These are phyloP conservation scores for Ceraclea dissimilis DNA, from an alignment of 2,888 invertebrate genomes.

Conservation along the genomic window DNA sequence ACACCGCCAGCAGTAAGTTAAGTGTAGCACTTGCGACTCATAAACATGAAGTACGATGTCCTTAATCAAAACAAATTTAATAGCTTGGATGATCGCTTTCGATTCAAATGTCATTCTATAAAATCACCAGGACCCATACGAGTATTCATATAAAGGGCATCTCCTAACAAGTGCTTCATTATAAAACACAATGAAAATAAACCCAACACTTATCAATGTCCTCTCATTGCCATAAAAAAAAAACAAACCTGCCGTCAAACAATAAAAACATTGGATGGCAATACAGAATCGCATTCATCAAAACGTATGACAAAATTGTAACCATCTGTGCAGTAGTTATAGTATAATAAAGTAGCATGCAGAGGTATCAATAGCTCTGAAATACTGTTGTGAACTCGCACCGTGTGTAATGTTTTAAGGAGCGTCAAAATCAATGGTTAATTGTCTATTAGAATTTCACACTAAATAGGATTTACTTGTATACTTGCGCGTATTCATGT, in stretches of 20 bases:
- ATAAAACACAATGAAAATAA: not conserved
- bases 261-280: constrained; percentile 2
- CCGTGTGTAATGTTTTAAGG: no score
- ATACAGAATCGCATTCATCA: constrained; percentile 1
- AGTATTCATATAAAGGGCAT: not conserved
- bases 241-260: constrained; percentile 5
- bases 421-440: no score
- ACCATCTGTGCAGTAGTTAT: constrained; percentile 20
- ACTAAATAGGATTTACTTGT: no score
- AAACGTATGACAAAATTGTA: constrained; percentile 14
- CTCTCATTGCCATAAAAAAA: constrained; percentile 1
- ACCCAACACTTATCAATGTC: constrained; percentile 1
- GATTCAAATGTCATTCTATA: not conserved
- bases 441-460: no score
- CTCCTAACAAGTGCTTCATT: not conserved
- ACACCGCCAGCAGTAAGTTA: no score
- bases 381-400: no score
- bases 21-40: no score
- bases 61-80: no score
- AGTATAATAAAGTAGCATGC: no score
- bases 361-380: constrained; percentile 8
- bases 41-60: no score
- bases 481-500: no score
- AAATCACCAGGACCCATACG: not conserved
- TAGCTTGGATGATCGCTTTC: no score